Evolutionary conservation across 1,140 invertebrate genomes (phyloP).

Genomic region (Drosophila carrolli): DNA sequence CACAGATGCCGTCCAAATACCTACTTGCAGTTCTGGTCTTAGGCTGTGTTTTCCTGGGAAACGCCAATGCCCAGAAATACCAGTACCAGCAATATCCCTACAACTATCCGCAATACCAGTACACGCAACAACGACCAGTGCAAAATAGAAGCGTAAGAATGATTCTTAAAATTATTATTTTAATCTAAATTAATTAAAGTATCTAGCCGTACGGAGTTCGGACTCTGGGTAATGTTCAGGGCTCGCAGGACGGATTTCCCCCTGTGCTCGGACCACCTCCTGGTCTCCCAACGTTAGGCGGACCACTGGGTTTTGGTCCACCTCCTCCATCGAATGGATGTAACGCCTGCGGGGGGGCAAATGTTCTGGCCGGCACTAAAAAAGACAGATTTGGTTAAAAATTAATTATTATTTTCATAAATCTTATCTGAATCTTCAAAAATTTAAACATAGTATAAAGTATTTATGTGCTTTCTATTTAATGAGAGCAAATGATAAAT

Average conservation of each 20-base stretch:
- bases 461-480: too few relatives aligned
- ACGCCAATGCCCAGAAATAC: neutral
- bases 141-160: neutral
- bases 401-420: too few relatives aligned
- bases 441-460: too few relatives aligned
- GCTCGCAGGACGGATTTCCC: too few relatives aligned
- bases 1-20: neutral
- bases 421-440: too few relatives aligned
- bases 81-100: too few relatives aligned
- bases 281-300: neutral
- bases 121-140: neutral
- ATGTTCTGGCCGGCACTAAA: neutral
- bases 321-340: neutral
- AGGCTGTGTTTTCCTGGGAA: neutral
- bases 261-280: neutral
- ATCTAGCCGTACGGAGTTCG: neutral
- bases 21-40: neutral
- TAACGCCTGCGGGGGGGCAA: neutral
- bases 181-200: neutral
- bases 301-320: neutral
- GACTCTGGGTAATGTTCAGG: neutral
- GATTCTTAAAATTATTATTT: too few relatives aligned
- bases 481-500: too few relatives aligned
- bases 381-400: neutral
- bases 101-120: neutral